phyloP scores from a whole-genome alignment of 2,113 vertebrate genomes.

The Cygnus atratus region DNA sequence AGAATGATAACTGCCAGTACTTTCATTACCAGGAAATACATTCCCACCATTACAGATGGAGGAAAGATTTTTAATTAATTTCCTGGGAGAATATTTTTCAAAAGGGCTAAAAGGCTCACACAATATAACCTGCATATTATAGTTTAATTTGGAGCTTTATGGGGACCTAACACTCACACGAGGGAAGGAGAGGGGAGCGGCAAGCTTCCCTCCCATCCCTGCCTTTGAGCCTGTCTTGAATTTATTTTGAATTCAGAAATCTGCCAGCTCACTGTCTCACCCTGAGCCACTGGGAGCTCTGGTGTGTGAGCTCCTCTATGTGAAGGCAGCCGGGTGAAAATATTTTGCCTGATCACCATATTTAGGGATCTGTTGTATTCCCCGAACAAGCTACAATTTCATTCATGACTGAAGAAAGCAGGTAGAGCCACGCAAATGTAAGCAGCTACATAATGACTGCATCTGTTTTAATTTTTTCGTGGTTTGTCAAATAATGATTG shows the following conservation, averaged over 20 bases:
- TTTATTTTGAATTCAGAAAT: constrained; percentile 43
- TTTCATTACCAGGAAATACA: neutral
- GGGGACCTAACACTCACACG: accelerated
- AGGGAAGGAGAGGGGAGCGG: neutral
- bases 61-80: neutral
- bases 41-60: neutral
- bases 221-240: neutral
- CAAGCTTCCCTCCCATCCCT: neutral
- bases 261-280: constrained; percentile 16
- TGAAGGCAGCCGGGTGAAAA: constrained; percentile 40
- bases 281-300: constrained; percentile 22
- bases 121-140: neutral
- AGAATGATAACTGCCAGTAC: neutral
- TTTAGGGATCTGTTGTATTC: constrained; percentile 42
- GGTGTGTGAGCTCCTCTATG: constrained; percentile 20
- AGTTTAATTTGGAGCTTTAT: neutral
- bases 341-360: constrained; percentile 56
- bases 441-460: constrained; percentile 37
- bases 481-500: constrained; percentile 50
- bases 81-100: neutral
- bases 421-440: constrained; percentile 17
- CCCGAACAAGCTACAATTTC: constrained; percentile 61
- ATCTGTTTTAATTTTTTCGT: constrained; percentile 62
- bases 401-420: constrained; percentile 49
- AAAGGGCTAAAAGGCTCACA: neutral